Evolutionary conservation across 2,113 vertebrate species (phyloP).

Genomic region (Indicator indicator): DNA sequence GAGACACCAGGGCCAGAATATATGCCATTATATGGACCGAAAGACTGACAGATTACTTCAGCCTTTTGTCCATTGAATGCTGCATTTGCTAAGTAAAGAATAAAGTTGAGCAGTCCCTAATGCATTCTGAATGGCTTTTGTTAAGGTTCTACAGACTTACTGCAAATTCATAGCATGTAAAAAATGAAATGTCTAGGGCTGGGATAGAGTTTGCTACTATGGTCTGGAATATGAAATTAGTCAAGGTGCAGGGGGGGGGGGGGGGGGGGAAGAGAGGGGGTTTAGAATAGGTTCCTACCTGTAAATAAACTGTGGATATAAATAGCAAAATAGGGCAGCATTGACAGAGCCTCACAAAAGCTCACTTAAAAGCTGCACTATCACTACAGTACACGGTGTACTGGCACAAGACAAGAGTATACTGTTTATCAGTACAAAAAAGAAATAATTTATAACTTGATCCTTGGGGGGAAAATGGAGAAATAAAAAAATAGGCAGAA

Average conservation of each 20-base stretch:
- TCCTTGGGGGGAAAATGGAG: slow-evolving; percentile 51
- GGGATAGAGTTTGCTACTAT: background rate
- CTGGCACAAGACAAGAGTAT: slow-evolving; percentile 62
- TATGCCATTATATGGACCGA: slow-evolving; percentile 2
- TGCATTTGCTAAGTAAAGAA: slow-evolving; percentile 37
- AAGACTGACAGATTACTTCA: slow-evolving; percentile 56
- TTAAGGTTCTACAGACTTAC: slow-evolving; percentile 9
- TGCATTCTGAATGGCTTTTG: slow-evolving; percentile 63
- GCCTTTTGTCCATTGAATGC: slow-evolving; percentile 61
- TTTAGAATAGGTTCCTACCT: slow-evolving; percentile 43
- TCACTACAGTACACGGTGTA: slow-evolving; percentile 26
- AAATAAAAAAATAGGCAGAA: slow-evolving; percentile 46
- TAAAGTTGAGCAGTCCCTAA: slow-evolving; percentile 42
- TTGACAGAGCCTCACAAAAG: slow-evolving; percentile 39
- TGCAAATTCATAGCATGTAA: slow-evolving; percentile 8
- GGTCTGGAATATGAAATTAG: slow-evolving; percentile 27
- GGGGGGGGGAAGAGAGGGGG: background rate
- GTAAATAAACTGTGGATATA: slow-evolving; percentile 43
- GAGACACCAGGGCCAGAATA: slow-evolving; percentile 15
- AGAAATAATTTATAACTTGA: slow-evolving; percentile 74
- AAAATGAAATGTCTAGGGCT: background rate
- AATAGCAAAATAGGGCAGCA: slow-evolving; percentile 17
- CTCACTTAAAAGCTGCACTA: slow-evolving; percentile 43
- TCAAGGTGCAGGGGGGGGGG: background rate
- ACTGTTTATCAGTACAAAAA: slow-evolving; percentile 67